These are phyloP conservation scores for Drosophila quadrilineata DNA, from an alignment of 1,140 invertebrate species.

Conservation along the genomic window DNA sequence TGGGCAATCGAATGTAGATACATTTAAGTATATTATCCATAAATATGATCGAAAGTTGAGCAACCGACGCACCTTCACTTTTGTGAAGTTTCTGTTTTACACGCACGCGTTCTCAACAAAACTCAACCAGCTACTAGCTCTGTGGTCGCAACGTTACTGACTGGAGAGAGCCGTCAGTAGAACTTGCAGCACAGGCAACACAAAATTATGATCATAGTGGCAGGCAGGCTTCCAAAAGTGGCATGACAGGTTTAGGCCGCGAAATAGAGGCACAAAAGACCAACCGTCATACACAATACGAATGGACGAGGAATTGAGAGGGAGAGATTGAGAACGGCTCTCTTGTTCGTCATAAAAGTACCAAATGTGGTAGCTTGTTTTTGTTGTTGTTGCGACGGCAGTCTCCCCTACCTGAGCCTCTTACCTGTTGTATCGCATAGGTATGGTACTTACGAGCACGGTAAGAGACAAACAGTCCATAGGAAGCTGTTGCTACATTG, in stretches of 20 bases:
- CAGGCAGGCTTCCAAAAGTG: slow-evolving; percentile 47
- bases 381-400: slow-evolving; percentile 10
- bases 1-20: slow-evolving; percentile 27
- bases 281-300: neutral
- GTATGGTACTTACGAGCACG: neutral
- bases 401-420: slow-evolving; percentile 24
- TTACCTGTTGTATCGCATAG: slow-evolving; percentile 56
- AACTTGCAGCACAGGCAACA: slow-evolving; percentile 38
- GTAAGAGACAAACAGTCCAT: neutral
- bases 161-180: slow-evolving; percentile 12
- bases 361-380: slow-evolving; percentile 53
- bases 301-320: neutral
- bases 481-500: slow-evolving; percentile 4
- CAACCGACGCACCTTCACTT: slow-evolving; percentile 65
- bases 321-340: slow-evolving; percentile 2
- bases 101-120: slow-evolving; percentile 26
- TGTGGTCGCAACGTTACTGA: slow-evolving; percentile 62
- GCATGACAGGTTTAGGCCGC: slow-evolving; percentile 50
- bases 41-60: slow-evolving; percentile 22
- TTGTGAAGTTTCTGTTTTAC: slow-evolving; percentile 44
- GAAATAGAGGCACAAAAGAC: slow-evolving; percentile 3
- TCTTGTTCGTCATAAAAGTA: slow-evolving; percentile 50
- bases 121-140: slow-evolving; percentile 47
- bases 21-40: too few species aligned
- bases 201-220: slow-evolving; percentile 60